phyloP scores from a whole-genome alignment of 2,797 vertebrate species.

The Oreochromis grahami region DNA sequence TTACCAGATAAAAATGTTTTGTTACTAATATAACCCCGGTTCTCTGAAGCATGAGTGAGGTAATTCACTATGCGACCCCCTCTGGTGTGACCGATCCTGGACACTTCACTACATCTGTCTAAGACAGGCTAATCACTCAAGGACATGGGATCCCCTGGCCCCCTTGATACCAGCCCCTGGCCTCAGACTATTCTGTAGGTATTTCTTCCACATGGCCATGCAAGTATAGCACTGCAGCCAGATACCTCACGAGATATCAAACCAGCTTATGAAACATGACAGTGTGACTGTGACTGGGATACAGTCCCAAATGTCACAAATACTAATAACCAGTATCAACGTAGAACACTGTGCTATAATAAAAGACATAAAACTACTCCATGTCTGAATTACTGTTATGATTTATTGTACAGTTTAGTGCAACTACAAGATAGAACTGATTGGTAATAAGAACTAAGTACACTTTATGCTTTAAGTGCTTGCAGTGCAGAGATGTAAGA shows the following conservation, averaged over 20 bases:
- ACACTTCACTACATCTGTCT: neutral
- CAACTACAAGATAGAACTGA: fast-evolving
- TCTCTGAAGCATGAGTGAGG: too few species aligned
- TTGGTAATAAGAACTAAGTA: fast-evolving
- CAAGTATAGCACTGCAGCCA: neutral
- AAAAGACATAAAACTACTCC: neutral
- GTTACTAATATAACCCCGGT: too few species aligned
- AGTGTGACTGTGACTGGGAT: neutral
- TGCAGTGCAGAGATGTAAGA: neutral
- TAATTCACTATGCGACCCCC: too few species aligned
- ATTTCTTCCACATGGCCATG: too few species aligned
- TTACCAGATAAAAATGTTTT: too few species aligned
- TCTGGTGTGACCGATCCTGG: neutral
- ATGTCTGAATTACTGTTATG: neutral
- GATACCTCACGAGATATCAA: fast-evolving
- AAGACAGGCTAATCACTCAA: neutral
- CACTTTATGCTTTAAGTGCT: neutral
- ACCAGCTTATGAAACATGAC: neutral
- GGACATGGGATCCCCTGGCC: fast-evolving
- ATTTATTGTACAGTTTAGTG: neutral
- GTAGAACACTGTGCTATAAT: neutral
- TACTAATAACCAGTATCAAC: neutral
- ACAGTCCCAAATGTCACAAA: fast-evolving
- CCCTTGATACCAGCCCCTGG: neutral
- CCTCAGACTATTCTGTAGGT: neutral